A percentile compares a stretch with the other conserved stretches of the same genome.
Conservation (phyloP, 2,888 invertebrate species). For the Acrocyrtus sp. region DNA sequence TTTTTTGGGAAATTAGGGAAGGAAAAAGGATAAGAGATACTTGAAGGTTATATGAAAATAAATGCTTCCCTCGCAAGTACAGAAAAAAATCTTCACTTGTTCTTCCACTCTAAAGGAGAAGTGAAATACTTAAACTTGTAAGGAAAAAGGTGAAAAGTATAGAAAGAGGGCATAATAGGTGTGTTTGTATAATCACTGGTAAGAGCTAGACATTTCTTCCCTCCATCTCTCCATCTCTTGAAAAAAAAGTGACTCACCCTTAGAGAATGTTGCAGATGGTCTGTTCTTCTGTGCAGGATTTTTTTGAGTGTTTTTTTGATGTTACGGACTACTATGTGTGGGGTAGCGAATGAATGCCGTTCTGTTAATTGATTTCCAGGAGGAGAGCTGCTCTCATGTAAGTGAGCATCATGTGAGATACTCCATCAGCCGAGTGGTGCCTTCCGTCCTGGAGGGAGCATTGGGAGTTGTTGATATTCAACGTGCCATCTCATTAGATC, state of each 20-base stretch:
- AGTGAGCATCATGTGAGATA: constrained; percentile 52
- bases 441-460: constrained; percentile 68
- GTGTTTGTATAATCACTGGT: constrained; percentile 11
- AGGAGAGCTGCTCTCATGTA: constrained; percentile 44
- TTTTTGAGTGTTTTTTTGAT: neutral
- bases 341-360: constrained; percentile 7
- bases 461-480: constrained; percentile 67
- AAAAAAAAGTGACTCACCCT: too few species aligned
- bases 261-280: neutral
- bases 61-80: too few species aligned
- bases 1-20: too few species aligned
- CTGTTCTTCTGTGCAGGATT: neutral
- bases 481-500: constrained; percentile 67
- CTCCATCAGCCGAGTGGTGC: constrained; percentile 66
- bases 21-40: too few species aligned
- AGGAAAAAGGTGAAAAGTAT: too few species aligned
- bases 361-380: constrained; percentile 55
- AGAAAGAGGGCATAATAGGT: too few species aligned
- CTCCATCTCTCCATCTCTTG: too few species aligned
- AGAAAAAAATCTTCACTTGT: too few species aligned
- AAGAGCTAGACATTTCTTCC: too few species aligned
- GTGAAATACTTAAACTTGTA: too few species aligned
- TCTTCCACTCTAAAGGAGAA: too few species aligned
- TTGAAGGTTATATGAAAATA: too few species aligned
- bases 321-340: neutral